Evolutionary conservation across 2,888 invertebrate genomes (phyloP), one percentile per base, ranked within the genome.

Genomic region (Trachelus tabidus): DNA sequence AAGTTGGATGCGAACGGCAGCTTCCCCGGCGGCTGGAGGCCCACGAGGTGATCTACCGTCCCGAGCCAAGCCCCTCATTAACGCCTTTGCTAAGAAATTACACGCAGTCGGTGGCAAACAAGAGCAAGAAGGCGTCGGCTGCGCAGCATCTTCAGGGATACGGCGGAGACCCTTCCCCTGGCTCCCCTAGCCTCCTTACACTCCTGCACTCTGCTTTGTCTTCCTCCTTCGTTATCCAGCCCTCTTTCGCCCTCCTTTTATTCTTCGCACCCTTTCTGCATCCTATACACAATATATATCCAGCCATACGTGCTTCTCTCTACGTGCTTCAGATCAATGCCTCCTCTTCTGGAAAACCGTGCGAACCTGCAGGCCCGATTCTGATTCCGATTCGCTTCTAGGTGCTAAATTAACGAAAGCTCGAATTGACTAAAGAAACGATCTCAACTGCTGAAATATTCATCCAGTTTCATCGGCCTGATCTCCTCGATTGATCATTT

Each of bases 71-170:
- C 90, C 89, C 90, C 90, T 90, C 90, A 90, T 90, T 90, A 90
- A 90, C 90, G 90, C 90, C 90, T 90, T 90, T 88, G 90, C 90
- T 89, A 89, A 89, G 90, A 90, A 90, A 90, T 90, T 90, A 90
- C 90, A 90, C 90, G 90, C 90, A 88, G 89, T 88, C 89, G 87
- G 90, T 90, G 89, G 90, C 90, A 89, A 90, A 90, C 89, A 90
- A 90, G 90, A 90, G 89, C 89, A 90, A 89, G 88, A 90, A 89
- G 90, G 87, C 89, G 88, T 87, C 85, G 84, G 87, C 83, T 83
- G 85, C 82, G 85, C 84, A 56, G 56, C 56, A 85, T 83, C 83
- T 84, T 83, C 83, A 56, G 56, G 85, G 80, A 82, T 87, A 88
- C 89, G 87, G 85, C 86, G 83, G 86, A 87, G 33, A 71, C 35